phyloP scores from a whole-genome alignment of 1,140 invertebrate genomes.

The Saxidomus purpurata region DNA sequence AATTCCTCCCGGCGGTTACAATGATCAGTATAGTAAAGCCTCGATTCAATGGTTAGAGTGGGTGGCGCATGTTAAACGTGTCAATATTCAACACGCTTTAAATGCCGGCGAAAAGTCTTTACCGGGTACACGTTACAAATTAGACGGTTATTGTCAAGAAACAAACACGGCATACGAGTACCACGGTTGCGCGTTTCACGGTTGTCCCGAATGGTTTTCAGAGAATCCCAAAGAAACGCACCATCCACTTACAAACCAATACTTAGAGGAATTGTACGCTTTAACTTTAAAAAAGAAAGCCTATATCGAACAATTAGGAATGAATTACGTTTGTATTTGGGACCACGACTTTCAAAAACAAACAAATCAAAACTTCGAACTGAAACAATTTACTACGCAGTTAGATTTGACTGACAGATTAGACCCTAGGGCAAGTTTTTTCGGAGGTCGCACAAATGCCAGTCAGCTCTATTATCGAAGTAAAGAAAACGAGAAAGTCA shows the following conservation, averaged over 20 bases:
- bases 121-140: no score
- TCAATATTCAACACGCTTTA: constrained; percentile 55
- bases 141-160: no score
- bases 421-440: constrained; percentile 35
- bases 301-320: neutral
- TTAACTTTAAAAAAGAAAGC: constrained; percentile 27
- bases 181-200: constrained; percentile 73
- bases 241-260: constrained; percentile 24
- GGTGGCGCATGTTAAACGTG: constrained; percentile 34
- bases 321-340: constrained; percentile 56
- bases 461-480: constrained; percentile 24
- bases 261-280: constrained; percentile 23
- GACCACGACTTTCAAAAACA: constrained; percentile 24
- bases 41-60: constrained; percentile 51
- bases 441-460: no score
- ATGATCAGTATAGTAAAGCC: neutral
- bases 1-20: constrained; percentile 63
- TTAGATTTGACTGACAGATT: constrained; percentile 34
- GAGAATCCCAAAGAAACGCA: neutral
- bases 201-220: constrained; percentile 67
- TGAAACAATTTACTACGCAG: neutral
- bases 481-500: constrained; percentile 2
- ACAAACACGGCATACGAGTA: constrained; percentile 66
- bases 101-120: constrained; percentile 17
- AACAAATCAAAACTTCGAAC: neutral